Base-by-base conservation (phyloP, 1,140 invertebrate species). In the Polypedilum vanderplanki region DNA sequence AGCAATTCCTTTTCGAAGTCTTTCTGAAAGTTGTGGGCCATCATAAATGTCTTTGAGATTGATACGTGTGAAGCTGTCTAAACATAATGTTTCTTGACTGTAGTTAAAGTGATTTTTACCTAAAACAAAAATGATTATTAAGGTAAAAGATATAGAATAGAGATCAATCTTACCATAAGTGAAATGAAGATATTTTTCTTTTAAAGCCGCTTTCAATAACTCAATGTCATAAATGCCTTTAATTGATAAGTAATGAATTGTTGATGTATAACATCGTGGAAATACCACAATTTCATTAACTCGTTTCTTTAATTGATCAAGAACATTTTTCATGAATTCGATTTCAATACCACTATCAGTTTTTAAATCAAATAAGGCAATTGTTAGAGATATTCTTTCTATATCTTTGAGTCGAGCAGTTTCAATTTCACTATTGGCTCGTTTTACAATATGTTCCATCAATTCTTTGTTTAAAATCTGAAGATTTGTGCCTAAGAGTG, bases 391-490 rank as follows among this genome's bases (percentile, higher is more conserved):
- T 1, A 89, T 79, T 75, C 88, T 83, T 80, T 90, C 89, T 9
- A 90, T 79, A 77, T 90, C 89, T 81, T 90, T 90, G 0, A 90
- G 73, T 74, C 88, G 83, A 0, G 83, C 78, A 1, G 74, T 24
- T 2, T 80, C 46, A 1, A 85, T 15, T 78, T 82, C 76, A 9
- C 77, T 74, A 10, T 81, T 75, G 75, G 83, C 85, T 76, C 81
- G 82, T 15, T 81, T 18, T 0, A 84, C 74, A 33, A 86, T 80
- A n/a, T 67, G 65, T 40, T 82, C 78, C 4, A 84, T 75, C 1
- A 83, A 74, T 10, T 77, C 33, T 74, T 83, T 76, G 74, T 87
- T 79, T 74, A 83, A 83, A 0, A 84, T 74, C 75, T 83, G 81
- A n/a, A 82, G 75, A 12, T 81, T 82, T 7, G 85, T 85, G 57